Base-by-base conservation (phyloP, 1,140 invertebrate genomes). In the Papilio polyxenes region DNA sequence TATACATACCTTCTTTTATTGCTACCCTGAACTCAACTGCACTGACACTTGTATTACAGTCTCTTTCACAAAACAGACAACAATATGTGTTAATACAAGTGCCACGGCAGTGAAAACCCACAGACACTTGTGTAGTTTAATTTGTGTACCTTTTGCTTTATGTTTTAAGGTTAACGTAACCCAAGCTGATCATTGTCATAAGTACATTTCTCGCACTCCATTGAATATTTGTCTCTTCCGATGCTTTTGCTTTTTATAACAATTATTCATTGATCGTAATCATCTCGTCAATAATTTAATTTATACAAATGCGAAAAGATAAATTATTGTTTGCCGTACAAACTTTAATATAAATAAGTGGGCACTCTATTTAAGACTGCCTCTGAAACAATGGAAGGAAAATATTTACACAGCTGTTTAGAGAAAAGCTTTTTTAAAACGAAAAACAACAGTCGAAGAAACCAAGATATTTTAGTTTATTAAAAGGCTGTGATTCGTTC, bases 331-430 rank as follows among this genome's bases (percentile, higher is more conserved):
- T 65, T 65, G 20, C 20, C 13, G 10, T 59, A 20, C 8, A 31
- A 65, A 65, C 20, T 53, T 44, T 77, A 49, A 20, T 77, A 49
- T 48, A 37, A 56, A 49, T 56, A 65, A 65, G 62, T 65, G 62
- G 62, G 62, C 11, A 65, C 62, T 65, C 23, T 65, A 31, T 65
- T 23, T 31, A 65, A 65, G 62, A 23, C 23, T 65, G 20, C 62
- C 15, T 31, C 62, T 65, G 13, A 65, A 65, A 31, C 62, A 65
- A 65, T 31, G 31, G 23, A 31, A 65, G 23, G 62, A 65, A 31
- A 65, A 20, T 31, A 65, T 65, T 65, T 23, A 65, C 62, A 31
- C 20, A 65, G 62, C 62, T 65, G 62, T 65, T 65, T 65, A 65
- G 4, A 65, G 11, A 31, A 65, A 65, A 65, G 62, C 62, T 65